phyloP scores from a whole-genome alignment of 2,113 vertebrate species.

The Otocyon megalotis region DNA sequence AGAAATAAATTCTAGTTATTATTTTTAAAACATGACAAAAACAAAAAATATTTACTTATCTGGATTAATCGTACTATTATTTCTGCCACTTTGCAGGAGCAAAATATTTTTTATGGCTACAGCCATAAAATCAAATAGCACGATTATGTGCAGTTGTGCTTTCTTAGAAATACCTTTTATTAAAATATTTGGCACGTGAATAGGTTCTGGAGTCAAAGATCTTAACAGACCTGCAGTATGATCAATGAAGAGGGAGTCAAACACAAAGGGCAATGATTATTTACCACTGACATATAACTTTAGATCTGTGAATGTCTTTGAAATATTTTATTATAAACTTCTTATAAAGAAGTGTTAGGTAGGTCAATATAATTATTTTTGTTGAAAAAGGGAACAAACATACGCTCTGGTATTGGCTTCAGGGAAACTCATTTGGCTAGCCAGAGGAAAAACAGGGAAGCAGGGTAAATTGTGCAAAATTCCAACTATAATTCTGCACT shows the following conservation, averaged over 20 bases:
- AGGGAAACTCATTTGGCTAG: not conserved
- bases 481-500: not conserved
- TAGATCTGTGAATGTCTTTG: not conserved
- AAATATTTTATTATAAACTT: not conserved
- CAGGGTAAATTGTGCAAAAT: not conserved
- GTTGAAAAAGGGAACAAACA: not conserved
- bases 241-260: not conserved
- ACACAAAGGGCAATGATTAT: not conserved
- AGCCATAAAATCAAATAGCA: constrained; percentile 11
- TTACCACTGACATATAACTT: not conserved
- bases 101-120: not conserved
- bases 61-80: not conserved
- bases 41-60: not conserved
- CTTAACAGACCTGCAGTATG: not conserved
- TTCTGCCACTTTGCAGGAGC: not conserved
- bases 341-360: not conserved
- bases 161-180: not conserved
- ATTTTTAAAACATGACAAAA: not conserved
- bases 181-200: constrained; percentile 44
- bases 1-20: not conserved
- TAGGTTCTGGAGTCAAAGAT: not conserved
- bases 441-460: not conserved
- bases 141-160: not conserved
- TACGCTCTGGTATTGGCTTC: not conserved
- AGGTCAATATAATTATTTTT: not conserved